Evolutionary conservation across 2,888 invertebrate species (phyloP), one percentile per base, ranked within the genome.

Genomic region (Amiota minor): DNA sequence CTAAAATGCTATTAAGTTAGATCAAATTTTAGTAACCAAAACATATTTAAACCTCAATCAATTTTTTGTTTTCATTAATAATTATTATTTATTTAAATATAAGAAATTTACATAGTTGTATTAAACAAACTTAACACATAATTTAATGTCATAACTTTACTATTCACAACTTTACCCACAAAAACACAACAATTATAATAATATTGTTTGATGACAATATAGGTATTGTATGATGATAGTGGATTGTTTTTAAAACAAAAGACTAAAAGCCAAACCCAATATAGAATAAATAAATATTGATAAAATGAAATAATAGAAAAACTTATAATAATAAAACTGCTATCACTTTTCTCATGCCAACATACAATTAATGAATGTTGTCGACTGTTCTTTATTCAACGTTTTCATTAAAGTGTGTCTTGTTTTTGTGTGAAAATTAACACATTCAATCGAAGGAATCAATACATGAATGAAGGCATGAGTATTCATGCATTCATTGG

Each of bases 361-460:
- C 82, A 80, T 84, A 80, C 80, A 83, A 83, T 83, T 83, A 83
- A 80, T 82, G 83, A 79, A 68, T 73, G 64, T 73, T 73, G 64
- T 73, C 77, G 73, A 76, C 65, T 73, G 62, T 35, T 35, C 6
- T 73, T 76, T 74, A 76, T 76, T 74, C 74, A 77, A 71, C 76
- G 74, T 62, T 73, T 74, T 72, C 73, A 76, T 74, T 53, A 71
- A 14, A 53, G 35, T 62, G 14, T 14, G 50, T 16, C 46, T 64
- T 46, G 53, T 53, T 12, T 16, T 9, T 53, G 14, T 16, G n/a
- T 53, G n/a, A 35, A 35, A 35, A 35, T 35, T 3, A 35, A 35
- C 4, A 35, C 35, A 35, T 35, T 35, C 35, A 35, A 35, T 35
- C 35, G 35, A 35, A 35, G 35, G 35, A 35, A 35, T 35, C 6